Evolutionary conservation across 2,797 vertebrate species (phyloP), one percentile per base, ranked within the genome.

Genomic region (Cetoscarus ocellatus): DNA sequence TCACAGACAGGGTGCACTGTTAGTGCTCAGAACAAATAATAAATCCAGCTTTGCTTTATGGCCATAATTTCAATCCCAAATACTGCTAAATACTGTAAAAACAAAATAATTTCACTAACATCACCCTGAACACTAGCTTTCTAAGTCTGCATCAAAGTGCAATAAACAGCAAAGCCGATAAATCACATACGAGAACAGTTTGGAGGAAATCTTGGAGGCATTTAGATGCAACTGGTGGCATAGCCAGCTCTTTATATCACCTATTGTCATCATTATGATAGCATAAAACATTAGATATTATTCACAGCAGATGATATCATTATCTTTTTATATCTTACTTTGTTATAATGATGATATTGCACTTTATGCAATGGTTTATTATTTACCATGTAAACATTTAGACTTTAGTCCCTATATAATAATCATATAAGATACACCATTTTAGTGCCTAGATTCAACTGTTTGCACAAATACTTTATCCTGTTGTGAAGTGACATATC

Each of bases 371-470:
- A 85, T 90, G 83, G 83, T 88, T 80, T 66, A 84, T 70, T 82
- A 89, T 92, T 94, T 94, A 93, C 92, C 87, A 70, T 93, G 87
- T 93, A 93, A 94, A 93, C 83, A 85, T 84, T 74, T 73, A 70
- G 43, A 54, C 73, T n/a, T 8, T n/a, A 10, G 15, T 59, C 64
- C 67, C 53, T 56, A 36, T 35, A 49, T 50, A 11, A 39, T 44
- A 43, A 66, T 65, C 18, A 52, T 61, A 49, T 54, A 62, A 19
- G 27, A 27, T 61, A 47, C 40, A 79, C 59, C 70, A 69, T 39
- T 78, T 57, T 17, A 86, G 86, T 86, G 88, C 82, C 79, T 82
- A 45, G 79, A 70, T 68, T 70, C 8, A 67, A 55, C 70, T 62
- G 61, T 87, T 87, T 80, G 82, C 80, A 87, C 80, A 77, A 61